These are phyloP conservation scores for Pelosia muscerda DNA, from an alignment of 2,888 invertebrate species.

Conservation along the genomic window DNA sequence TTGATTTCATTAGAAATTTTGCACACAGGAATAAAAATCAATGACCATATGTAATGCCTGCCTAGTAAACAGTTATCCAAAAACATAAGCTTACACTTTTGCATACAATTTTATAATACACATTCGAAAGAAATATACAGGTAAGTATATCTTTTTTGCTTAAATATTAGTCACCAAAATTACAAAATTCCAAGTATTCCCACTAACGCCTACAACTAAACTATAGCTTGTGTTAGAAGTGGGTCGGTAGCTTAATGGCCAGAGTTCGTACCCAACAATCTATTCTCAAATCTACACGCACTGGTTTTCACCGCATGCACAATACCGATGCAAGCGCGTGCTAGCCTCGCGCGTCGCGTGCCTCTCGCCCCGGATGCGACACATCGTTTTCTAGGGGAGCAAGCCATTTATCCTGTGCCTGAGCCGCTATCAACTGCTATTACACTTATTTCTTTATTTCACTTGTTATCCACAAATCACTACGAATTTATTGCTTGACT, in stretches of 20 bases:
- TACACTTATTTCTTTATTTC: constrained; percentile 49
- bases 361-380: constrained; percentile 74
- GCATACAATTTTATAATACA: too few relatives aligned
- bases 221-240: not conserved
- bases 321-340: constrained; percentile 47
- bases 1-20: too few relatives aligned
- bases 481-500: constrained; percentile 30
- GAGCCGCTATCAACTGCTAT: constrained; percentile 40
- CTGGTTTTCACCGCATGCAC: constrained; percentile 5
- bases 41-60: too few relatives aligned
- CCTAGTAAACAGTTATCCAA: too few relatives aligned
- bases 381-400: constrained; percentile 76
- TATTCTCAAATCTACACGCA: constrained; percentile 13
- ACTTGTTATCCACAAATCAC: constrained; percentile 47
- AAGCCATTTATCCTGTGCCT: constrained; percentile 62
- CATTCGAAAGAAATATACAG: too few relatives aligned
- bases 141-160: too few relatives aligned
- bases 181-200: not conserved
- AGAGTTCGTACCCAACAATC: too few relatives aligned
- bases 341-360: constrained; percentile 62
- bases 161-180: too few relatives aligned
- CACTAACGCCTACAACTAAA: not conserved
- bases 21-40: too few relatives aligned
- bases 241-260: not conserved
- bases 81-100: too few relatives aligned